Percentiles rank a stretch among this genome's conserved stretches.
Evolutionary conservation across 2,888 invertebrate species (phyloP).

Genomic region (Dione juno): DNA sequence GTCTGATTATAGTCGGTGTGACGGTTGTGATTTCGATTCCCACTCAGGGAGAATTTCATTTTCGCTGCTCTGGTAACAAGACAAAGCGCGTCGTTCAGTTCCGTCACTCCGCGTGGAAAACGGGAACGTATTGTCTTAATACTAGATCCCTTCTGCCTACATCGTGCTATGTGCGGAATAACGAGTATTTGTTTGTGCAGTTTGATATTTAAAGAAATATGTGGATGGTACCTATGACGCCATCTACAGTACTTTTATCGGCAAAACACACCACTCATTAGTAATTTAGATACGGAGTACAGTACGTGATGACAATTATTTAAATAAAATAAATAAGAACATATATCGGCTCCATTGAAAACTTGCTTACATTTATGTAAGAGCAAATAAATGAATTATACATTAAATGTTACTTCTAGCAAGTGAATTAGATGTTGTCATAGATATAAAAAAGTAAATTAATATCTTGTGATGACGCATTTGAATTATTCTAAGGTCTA

Average conservation of each 20-base stretch:
- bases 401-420: background rate
- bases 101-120: too few relatives aligned
- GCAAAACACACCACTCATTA: slow-evolving; percentile 40
- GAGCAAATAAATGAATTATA: background rate
- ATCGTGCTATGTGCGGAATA: background rate
- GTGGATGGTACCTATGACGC: slow-evolving; percentile 28
- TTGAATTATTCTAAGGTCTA: slow-evolving; percentile 2
- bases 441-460: background rate
- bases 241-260: slow-evolving; percentile 37
- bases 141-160: background rate
- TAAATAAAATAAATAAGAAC: slow-evolving; percentile 6
- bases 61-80: too few relatives aligned
- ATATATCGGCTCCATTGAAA: slow-evolving; percentile 2
- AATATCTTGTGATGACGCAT: background rate
- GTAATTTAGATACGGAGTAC: slow-evolving; percentile 43
- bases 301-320: slow-evolving; percentile 6
- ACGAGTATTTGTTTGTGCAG: slow-evolving; percentile 9
- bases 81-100: too few relatives aligned
- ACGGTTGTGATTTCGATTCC: too few relatives aligned
- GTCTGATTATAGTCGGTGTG: too few relatives aligned
- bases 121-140: too few relatives aligned
- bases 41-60: too few relatives aligned
- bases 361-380: slow-evolving; percentile 1
- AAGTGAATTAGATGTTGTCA: background rate
- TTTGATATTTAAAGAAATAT: slow-evolving; percentile 19